Evolutionary conservation across 2,888 invertebrate genomes (phyloP).

Genomic region (Apamea epomidion): DNA sequence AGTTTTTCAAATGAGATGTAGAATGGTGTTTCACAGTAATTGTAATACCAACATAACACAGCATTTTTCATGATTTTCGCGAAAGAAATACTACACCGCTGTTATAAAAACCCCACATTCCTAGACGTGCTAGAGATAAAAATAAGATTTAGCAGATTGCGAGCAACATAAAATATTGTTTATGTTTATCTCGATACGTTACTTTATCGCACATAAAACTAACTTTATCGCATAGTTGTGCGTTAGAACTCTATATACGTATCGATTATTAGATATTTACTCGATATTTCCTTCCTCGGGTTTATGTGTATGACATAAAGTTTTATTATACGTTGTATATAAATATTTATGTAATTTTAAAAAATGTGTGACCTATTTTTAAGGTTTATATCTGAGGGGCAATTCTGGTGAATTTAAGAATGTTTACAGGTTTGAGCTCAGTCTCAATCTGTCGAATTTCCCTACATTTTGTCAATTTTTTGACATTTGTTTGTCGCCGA

Average conservation of each 20-base stretch:
- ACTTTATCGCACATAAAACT: slow-evolving; percentile 87
- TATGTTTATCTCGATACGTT: slow-evolving; percentile 85
- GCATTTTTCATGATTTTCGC: not conserved
- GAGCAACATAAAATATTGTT: slow-evolving; percentile 87
- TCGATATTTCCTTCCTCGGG: slow-evolving; percentile 66
- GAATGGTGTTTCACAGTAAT: no score
- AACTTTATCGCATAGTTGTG: slow-evolving; percentile 82
- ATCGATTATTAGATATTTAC: slow-evolving; percentile 78
- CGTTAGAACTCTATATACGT: slow-evolving; percentile 74
- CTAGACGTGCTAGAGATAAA: slow-evolving; percentile 77
- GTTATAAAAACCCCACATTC: slow-evolving; percentile 56
- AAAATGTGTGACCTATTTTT: slow-evolving; percentile 42
- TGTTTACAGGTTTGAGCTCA: no score
- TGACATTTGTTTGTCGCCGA: no score
- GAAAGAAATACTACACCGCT: slow-evolving; percentile 5
- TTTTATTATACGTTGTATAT: slow-evolving; percentile 57
- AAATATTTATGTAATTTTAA: slow-evolving; percentile 58
- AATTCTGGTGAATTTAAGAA: no score
- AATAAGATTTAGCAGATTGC: slow-evolving; percentile 87
- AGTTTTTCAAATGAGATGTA: no score
- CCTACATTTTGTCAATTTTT: no score
- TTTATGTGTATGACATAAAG: slow-evolving; percentile 53
- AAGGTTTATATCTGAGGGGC: not conserved
- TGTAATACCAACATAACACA: no score
- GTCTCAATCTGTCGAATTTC: no score